Evolutionary conservation across 37 sponge, comb jelly and placozoan species (phyloP).

Genomic region (Petrosia ficiformis): DNA sequence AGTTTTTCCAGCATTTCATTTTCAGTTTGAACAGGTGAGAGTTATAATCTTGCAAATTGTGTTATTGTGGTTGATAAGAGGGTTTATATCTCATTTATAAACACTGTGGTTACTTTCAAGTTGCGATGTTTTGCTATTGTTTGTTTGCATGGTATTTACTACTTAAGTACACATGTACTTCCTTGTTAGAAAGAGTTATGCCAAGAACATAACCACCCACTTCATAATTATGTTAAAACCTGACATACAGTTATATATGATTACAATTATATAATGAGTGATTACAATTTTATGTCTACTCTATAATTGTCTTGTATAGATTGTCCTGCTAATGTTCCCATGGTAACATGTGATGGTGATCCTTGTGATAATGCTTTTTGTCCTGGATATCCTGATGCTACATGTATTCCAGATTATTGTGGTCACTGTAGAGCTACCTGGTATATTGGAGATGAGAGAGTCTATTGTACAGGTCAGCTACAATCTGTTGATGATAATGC

Average conservation of each 20-base stretch:
- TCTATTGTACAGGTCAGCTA: constrained; percentile 50
- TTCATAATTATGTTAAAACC: too few species aligned
- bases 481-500: background rate
- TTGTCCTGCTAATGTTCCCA: constrained; percentile 68
- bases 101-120: constrained; percentile 40
- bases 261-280: background rate
- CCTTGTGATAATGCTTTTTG: constrained; percentile 74
- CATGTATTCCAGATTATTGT: constrained; percentile 70
- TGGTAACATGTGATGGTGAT: constrained; percentile 69
- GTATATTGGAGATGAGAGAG: constrained; percentile 25
- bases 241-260: too few species aligned
- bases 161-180: too few species aligned
- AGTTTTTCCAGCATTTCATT: too few species aligned
- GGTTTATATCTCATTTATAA: too few species aligned
- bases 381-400: constrained; percentile 67
- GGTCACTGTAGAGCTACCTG: constrained; percentile 79
- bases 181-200: too few species aligned
- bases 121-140: too few species aligned
- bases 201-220: too few species aligned
- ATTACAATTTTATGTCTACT: background rate
- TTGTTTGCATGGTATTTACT: too few species aligned
- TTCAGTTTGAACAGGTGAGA: too few species aligned
- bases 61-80: too few species aligned
- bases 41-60: too few species aligned
- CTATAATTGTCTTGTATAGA: constrained; percentile 17